Evolutionary conservation across 2,888 invertebrate species (phyloP).

Genomic region (Pseudococcus jackbeardsleyi): DNA sequence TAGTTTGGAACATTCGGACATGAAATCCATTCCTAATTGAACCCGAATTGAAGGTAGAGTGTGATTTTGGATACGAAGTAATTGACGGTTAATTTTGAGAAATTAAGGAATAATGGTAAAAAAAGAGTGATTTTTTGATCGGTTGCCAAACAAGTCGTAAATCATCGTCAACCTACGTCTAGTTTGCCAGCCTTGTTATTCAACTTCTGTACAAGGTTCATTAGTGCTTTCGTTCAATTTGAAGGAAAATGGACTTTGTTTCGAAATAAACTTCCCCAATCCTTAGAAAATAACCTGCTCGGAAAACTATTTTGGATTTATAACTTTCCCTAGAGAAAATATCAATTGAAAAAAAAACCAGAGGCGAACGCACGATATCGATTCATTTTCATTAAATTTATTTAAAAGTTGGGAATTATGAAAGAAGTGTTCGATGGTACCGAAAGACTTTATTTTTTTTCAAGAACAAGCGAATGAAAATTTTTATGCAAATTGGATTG

Average conservation of each 20-base stretch:
- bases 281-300: not conserved
- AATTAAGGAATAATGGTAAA: not conserved
- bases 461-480: not conserved
- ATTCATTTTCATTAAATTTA: not conserved
- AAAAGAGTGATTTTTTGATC: not conserved
- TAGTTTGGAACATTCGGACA: not conserved
- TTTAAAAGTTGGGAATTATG: not conserved
- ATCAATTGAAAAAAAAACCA: not conserved
- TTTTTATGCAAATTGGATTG: constrained; percentile 31
- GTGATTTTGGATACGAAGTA: not conserved
- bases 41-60: not conserved
- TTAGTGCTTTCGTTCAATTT: not conserved
- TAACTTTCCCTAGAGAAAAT: not conserved
- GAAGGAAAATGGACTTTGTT: not conserved
- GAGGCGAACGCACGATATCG: not conserved
- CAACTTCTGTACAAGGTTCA: not conserved
- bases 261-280: not conserved
- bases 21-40: not conserved
- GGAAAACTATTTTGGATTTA: not conserved
- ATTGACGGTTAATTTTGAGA: not conserved
- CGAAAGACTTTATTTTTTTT: not conserved
- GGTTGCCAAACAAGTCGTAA: not conserved
- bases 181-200: not conserved
- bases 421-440: not conserved
- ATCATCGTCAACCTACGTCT: not conserved